A percentile compares a stretch with the other conserved stretches of the same genome.
These are phyloP conservation scores for Umimayanthus chanpuru DNA, from an alignment of 92 coral and sea anemone genomes.

Conservation along the genomic window DNA sequence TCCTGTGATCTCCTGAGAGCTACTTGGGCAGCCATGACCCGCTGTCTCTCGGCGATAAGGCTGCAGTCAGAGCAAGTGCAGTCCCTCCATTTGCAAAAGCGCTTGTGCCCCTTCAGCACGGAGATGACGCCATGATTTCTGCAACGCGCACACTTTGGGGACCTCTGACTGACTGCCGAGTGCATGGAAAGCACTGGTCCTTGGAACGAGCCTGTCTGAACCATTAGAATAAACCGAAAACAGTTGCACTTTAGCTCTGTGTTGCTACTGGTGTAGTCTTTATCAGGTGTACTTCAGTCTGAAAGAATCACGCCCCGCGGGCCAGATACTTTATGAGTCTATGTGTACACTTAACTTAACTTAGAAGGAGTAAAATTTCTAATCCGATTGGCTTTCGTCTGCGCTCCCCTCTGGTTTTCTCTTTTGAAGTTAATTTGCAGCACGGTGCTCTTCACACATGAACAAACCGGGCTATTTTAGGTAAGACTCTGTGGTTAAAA, in stretches of 20 bases:
- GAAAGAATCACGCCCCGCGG: conserved; percentile 28
- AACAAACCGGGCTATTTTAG: conserved; percentile 34
- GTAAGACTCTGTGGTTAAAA: background rate
- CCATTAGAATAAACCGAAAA: conserved; percentile 34
- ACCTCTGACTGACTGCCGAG: conserved; percentile 62
- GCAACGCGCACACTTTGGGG: conserved; percentile 99
- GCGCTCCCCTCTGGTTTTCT: conserved; percentile 17
- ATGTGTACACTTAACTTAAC: conserved; percentile 16
- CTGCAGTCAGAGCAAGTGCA: conserved; percentile 96
- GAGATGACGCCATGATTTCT: conserved; percentile 98
- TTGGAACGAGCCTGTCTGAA: conserved; percentile 50
- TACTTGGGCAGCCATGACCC: conserved; percentile 99
- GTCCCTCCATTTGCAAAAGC: conserved; percentile 99
- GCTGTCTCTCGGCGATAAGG: conserved; percentile 94
- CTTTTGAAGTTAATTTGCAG: conserved; percentile 13
- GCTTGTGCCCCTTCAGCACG: conserved; percentile 95
- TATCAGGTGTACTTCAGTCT: conserved; percentile 11
- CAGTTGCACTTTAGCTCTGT: conserved; percentile 15
- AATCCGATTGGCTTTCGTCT: conserved; percentile 16
- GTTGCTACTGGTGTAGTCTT: background rate
- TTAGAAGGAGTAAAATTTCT: background rate
- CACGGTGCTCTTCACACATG: conserved; percentile 22
- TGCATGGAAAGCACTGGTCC: conserved; percentile 36
- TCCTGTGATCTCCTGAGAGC: conserved; percentile 96
- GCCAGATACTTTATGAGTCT: conserved; percentile 8